Base-by-base conservation (phyloP, 1,140 invertebrate genomes). In the Piezodorus guildinii region DNA sequence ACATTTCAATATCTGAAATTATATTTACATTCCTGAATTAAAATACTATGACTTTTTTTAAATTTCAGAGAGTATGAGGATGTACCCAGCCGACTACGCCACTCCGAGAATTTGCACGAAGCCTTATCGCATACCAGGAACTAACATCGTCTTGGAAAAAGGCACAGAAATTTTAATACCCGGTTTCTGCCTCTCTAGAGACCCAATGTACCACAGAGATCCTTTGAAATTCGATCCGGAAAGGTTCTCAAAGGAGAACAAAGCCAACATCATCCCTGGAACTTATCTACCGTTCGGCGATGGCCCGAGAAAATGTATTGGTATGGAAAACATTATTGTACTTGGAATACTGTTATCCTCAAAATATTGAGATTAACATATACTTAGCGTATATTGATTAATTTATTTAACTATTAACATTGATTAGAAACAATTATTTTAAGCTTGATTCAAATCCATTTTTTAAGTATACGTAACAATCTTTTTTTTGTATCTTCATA, bases 151-250 rank as follows among this genome's bases (percentile, higher is more conserved):
- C 0, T 72, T 84, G 15, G 71, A 77, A 34, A 74, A 74, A 49
- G 80, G 78, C 10, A 78, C 75, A 30, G 72, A 71, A 62, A 59
- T 83, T 17, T 69, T 77, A 25, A 78, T 84, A 64, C 80, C 81
- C 15, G 69, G 75, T 0, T 78, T 79, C 62, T 78, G 78, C 23
- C 77, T 88, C 23, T 86, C 90, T 67, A 73, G 77, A 34, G 82
- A 88, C 75, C 77, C 80, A 1, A 72, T 77, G 16, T 75, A 80
- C 62, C 89, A 78, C 72, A 76, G 80, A 3, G 74, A 88, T 67
- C 86, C 87, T 8, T 76, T 82, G 6, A 73, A 70, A 14, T 90
- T 86, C 68, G 77, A 85, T 73, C 87, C 87, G 0, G 81, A 85
- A 49, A 74, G 85, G 66, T 88, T 88, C 70, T 70, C 73, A 14